Conservation (phyloP, 2,888 invertebrate genomes). For the Eumerus sabulonum region DNA sequence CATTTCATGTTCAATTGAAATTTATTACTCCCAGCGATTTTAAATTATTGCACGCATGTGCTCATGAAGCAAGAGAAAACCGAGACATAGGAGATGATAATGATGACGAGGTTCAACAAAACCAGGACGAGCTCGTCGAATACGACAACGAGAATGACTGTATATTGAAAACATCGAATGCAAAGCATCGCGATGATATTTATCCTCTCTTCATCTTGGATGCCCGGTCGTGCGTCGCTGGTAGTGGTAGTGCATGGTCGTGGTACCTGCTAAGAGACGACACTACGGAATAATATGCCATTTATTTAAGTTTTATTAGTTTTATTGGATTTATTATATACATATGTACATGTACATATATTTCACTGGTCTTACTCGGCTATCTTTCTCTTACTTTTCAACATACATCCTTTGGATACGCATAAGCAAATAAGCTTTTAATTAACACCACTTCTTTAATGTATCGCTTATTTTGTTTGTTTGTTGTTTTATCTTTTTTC, state of each 20-base stretch:
- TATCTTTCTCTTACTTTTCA: background rate
- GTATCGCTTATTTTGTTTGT: constrained; percentile 11
- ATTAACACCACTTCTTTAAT: constrained; percentile 56
- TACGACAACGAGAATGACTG: constrained; percentile 9
- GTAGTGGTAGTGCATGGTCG: constrained; percentile 6
- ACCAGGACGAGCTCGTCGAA: constrained; percentile 12
- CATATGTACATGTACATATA: constrained; percentile 51
- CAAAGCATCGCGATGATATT: background rate
- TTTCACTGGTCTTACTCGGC: background rate
- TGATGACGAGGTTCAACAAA: constrained; percentile 23
- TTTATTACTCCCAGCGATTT: constrained; percentile 67
- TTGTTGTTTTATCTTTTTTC: too few species aligned
- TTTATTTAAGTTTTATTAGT: constrained; percentile 61
- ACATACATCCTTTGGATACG: background rate
- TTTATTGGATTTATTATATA: constrained; percentile 60
- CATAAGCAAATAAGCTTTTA: constrained; percentile 56
- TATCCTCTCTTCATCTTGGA: too few species aligned
- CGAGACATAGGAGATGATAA: constrained; percentile 6
- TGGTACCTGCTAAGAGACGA: constrained; percentile 48
- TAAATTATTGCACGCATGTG: constrained; percentile 68
- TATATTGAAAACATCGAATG: background rate
- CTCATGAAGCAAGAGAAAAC: constrained; percentile 46
- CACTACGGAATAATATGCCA: constrained; percentile 58
- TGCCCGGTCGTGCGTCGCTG: background rate
- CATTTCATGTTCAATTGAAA: constrained; percentile 69